Evolutionary conservation across 2,888 invertebrate genomes (phyloP), one percentile per base, ranked within the genome.

Genomic region (Trichopoda pennipes): DNA sequence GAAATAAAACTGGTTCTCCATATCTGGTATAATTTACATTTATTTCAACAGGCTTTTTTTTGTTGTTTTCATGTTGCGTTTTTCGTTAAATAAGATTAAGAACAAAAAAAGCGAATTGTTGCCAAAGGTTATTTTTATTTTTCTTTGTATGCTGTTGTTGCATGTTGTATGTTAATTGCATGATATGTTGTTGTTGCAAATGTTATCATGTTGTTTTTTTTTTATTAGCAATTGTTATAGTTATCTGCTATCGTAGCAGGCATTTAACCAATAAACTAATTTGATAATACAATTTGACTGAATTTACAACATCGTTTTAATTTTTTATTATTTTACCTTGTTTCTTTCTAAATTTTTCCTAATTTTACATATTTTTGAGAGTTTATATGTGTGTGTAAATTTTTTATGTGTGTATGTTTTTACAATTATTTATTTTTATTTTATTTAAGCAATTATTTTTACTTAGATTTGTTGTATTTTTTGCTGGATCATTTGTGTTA

Each of bases 201-300:
- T 56, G 55, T 64, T 47, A 47, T 63, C 17, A 32, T 44, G 61
- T 53, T 61, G 61, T 61, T 61, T 23, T 16, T n/a, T n/a, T n/a
- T n/a, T n/a, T n/a, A n/a, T n/a, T 16, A 23, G 12, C 35, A 21
- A 55, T 61, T 68, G 42, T 75, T 70, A 64, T 32, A 70, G 49
- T 42, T 68, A 53, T 21, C 4, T 64, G 51, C 47, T 70, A 56
- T 61, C 49, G 61, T 56, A 47, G 61, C 38, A 42, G 21, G n/a
- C 58, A 72, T 63, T 72, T 66, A 72, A 56, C 86, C 88, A 87
- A 88, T 88, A 88, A 89, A 89, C 87, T 87, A 87, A 88, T 89
- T 89, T 88, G 88, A 88, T 89, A 89, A 89, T 88, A 88, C 88
- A 88, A 89, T 89, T 89, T 88, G 88, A 87, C 86, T 87, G 88